Evolutionary conservation across 2,888 invertebrate genomes (phyloP), one percentile per base, ranked within the genome.

Genomic region (Rapana venosa): DNA sequence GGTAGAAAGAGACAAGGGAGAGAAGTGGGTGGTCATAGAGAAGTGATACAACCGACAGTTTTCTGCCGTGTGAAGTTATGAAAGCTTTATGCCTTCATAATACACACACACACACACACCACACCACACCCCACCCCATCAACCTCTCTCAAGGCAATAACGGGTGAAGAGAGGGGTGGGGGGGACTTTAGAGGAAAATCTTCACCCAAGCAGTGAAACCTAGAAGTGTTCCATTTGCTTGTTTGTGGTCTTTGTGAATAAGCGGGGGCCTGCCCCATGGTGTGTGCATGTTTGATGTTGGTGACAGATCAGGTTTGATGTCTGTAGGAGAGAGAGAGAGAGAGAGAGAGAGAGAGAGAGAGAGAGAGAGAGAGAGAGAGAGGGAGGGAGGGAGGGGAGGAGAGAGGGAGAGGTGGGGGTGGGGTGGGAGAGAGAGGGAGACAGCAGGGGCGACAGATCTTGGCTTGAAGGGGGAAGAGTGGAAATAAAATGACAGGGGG

Each of bases 231-330:
- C 36, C 26, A 13, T 74, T n/a, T 26, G 47, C 26, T 22, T 30
- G 11, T 74, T 11, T 74, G n/a, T 74, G n/a, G 8, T 22, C 11
- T n/a, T 74, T 20, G 15, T 20, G 22, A 20, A 4, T 61, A 2
- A 20, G 61, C 1, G 61, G 15, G 61, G 15, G 61, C 1, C 20
- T 61, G 61, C 77, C 32, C 32, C 77, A 79, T 32, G 32, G 32
- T 17, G 77, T 79, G 58, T 58, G 58, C 15, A 79, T 35, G 77
- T 79, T 79, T 79, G 77, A 79, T 79, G 77, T 79, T 32, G 77
- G 77, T 35, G 77, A 77, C 77, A 77, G 77, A 47, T 47, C 81
- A 83, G n/a, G 26, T 47, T 36, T 83, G 81, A 47, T 83, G 81
- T 47, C 26, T 20, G 26, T 15, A 30, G 47, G 26, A 26, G 26